These are phyloP conservation scores for Exocentrus adspersus DNA, from an alignment of 2,888 invertebrate species.

Conservation along the genomic window DNA sequence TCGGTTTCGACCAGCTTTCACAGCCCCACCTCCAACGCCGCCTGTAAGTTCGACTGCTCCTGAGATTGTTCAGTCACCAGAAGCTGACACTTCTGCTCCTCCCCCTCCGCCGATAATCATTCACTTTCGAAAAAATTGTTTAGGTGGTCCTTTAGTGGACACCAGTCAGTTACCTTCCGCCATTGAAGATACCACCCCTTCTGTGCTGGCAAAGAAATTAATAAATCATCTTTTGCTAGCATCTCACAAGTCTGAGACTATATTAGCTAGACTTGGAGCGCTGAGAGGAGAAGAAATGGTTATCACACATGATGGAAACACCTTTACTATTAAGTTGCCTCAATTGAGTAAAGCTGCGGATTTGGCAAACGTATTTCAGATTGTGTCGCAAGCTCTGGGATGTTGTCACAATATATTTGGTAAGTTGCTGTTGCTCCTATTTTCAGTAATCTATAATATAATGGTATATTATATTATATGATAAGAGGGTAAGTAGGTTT, in stretches of 20 bases:
- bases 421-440: too few species aligned
- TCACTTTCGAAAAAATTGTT: slow-evolving; percentile 66
- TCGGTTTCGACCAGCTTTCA: slow-evolving; percentile 64
- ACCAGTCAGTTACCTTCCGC: slow-evolving; percentile 63
- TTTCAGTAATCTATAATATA: too few species aligned
- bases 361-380: slow-evolving; percentile 67
- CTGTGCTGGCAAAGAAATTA: slow-evolving; percentile 61
- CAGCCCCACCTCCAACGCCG: slow-evolving; percentile 44
- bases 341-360: slow-evolving; percentile 59
- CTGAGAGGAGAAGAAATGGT: slow-evolving; percentile 60
- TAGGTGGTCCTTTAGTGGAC: slow-evolving; percentile 67
- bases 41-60: slow-evolving; percentile 48
- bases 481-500: too few species aligned
- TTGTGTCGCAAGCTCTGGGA: slow-evolving; percentile 66
- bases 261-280: slow-evolving; percentile 56
- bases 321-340: slow-evolving; percentile 69
- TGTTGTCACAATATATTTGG: slow-evolving; percentile 70
- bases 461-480: too few species aligned
- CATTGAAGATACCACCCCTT: slow-evolving; percentile 65
- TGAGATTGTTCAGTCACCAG: slow-evolving; percentile 58
- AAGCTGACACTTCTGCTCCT: slow-evolving; percentile 62
- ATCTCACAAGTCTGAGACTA: slow-evolving; percentile 59
- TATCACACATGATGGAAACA: slow-evolving; percentile 61
- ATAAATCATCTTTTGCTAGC: slow-evolving; percentile 56
- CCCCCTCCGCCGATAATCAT: slow-evolving; percentile 67